Evolutionary conservation across 2,113 vertebrate species (phyloP).

Genomic region (Antigone vipio): DNA sequence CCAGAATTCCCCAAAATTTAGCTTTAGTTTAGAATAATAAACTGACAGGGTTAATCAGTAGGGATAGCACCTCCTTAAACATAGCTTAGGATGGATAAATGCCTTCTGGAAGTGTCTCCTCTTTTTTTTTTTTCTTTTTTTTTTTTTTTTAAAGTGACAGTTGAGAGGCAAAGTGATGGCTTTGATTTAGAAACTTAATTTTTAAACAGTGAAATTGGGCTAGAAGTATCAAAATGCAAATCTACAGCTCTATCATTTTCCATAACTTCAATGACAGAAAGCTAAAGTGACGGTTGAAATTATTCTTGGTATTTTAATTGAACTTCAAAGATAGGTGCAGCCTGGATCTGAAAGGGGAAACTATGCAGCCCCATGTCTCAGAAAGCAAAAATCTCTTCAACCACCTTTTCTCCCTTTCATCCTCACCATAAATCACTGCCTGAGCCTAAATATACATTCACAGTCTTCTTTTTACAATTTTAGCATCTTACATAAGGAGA

Average conservation of each 20-base stretch:
- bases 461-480: neutral
- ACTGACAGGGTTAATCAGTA: neutral
- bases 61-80: neutral
- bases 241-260: neutral
- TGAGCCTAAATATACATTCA: conserved; percentile 20
- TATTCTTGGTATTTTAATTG: neutral
- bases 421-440: neutral
- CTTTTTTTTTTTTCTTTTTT: neutral
- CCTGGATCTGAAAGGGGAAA: neutral
- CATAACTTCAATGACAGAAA: neutral
- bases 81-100: neutral
- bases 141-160: neutral
- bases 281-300: neutral
- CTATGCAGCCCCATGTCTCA: neutral
- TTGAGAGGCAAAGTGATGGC: fast-evolving
- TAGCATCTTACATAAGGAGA: conserved; percentile 45
- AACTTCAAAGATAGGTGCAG: neutral
- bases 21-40: neutral
- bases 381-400: neutral
- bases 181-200: neutral
- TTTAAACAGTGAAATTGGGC: neutral
- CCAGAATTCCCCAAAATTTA: neutral
- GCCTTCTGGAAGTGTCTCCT: neutral
- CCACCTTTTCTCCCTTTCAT: neutral
- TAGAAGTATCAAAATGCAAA: neutral